Base-by-base conservation (phyloP, 2,797 vertebrate species). In the Eospalax fontanierii region DNA sequence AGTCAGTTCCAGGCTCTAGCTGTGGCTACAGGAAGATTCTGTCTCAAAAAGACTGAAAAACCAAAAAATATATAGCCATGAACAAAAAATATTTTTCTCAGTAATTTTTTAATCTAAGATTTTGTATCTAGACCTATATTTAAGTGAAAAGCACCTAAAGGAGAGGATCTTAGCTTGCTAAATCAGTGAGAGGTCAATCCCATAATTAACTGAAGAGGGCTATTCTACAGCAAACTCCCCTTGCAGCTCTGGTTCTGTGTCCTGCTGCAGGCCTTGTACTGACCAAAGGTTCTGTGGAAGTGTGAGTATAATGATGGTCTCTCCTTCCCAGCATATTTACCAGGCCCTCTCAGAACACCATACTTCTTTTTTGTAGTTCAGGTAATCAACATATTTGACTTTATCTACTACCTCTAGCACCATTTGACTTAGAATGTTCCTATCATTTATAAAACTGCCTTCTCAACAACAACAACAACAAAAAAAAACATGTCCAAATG, bases 91-190 rank as follows among this genome's bases (percentile, higher is more conserved):
- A 43, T 50, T 65, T 89, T 88, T 76, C 26, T 7, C 1, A 90
- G 59, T 30, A 75, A 70, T 86, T 28, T 33, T 54, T 82, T 93
- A 18, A 33, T 82, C 43, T 5, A 61, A 61, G 8, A 85, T 38
- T 87, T 35, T 18, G 79, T 15, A 73, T 10, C 9, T 71, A 78
- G 40, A 70, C 6, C 50, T 46, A 40, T 1, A 54, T 54, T 38
- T 74, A 65, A 82, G 87, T 93, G 40, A 83, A 95, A 94, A 94
- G n/a, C 16, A 70, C 71, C 66, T n/a, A n/a, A n/a, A 74, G 38
- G 26, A 57, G 90, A 35, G 1, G 3, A 14, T 22, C 28, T 68
- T 59, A 46, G 24, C 0, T 84, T 93, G 40, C 68, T 63, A 40
- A 89, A 88, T 12, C 38, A 68, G 38, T 30, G 65, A 90, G 81